Conservation (phyloP, 2,888 invertebrate genomes). For the Hanleya hanleyi region DNA sequence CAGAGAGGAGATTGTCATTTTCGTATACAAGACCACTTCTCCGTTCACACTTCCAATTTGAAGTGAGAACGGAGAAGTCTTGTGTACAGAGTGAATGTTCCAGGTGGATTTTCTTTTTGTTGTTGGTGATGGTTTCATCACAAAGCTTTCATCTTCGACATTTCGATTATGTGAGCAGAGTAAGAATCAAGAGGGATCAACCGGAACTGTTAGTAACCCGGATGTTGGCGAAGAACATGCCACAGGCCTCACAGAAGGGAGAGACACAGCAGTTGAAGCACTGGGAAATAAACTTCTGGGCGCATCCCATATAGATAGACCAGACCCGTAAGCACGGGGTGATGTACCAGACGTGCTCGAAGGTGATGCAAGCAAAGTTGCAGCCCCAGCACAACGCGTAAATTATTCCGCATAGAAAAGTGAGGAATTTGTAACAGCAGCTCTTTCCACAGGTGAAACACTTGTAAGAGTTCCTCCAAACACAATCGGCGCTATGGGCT, state of each 20-base stretch:
- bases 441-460: constrained; percentile 80
- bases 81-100: too few relatives aligned
- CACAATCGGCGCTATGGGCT: constrained; percentile 78
- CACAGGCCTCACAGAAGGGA: constrained; percentile 79
- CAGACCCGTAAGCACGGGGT: constrained; percentile 80
- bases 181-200: neutral
- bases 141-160: too few relatives aligned
- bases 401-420: constrained; percentile 81
- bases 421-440: constrained; percentile 82
- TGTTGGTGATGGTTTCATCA: too few relatives aligned
- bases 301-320: constrained; percentile 77
- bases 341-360: constrained; percentile 82
- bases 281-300: constrained; percentile 72
- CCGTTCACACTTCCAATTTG: too few relatives aligned
- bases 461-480: constrained; percentile 80
- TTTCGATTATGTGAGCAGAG: too few relatives aligned
- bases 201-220: neutral
- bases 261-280: constrained; percentile 76
- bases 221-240: constrained; percentile 48
- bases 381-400: constrained; percentile 78
- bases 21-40: too few relatives aligned
- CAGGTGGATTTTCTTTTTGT: too few relatives aligned
- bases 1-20: too few relatives aligned
- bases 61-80: too few relatives aligned
- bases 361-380: constrained; percentile 76